These are phyloP conservation scores for Poeciliopsis retropinna DNA, from an alignment of 2,113 vertebrate genomes.

Conservation along the genomic window DNA sequence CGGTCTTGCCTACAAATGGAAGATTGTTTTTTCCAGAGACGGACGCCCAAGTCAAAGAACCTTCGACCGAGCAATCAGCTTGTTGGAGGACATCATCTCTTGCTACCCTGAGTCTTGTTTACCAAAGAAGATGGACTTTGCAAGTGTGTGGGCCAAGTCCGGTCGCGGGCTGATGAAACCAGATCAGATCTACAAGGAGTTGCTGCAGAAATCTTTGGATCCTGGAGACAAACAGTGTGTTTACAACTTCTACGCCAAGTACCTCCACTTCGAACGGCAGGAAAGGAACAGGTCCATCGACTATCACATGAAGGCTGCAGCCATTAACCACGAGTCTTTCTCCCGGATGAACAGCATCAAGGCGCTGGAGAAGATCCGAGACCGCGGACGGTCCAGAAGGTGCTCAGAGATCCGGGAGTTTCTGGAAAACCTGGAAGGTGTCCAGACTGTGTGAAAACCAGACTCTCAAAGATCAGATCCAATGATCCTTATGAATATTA, in stretches of 20 bases:
- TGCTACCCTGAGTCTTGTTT: constrained; percentile 42
- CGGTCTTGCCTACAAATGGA: constrained; percentile 48
- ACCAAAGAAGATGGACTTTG: constrained; percentile 1
- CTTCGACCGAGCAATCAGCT: constrained; percentile 16
- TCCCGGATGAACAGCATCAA: constrained; percentile 29
- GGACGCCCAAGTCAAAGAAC: not conserved
- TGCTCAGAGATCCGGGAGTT: constrained; percentile 27
- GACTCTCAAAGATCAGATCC: too few species aligned
- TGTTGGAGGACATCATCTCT: constrained; percentile 28
- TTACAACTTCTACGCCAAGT: constrained; percentile 35
- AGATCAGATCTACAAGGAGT: constrained; percentile 33
- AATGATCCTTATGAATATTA: too few species aligned
- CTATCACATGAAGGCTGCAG: constrained; percentile 49
- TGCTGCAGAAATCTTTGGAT: constrained; percentile 22
- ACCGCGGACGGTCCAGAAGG: not conserved
- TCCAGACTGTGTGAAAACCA: not conserved
- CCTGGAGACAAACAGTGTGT: constrained; percentile 30
- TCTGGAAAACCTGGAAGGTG: constrained; percentile 21
- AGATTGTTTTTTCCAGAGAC: not conserved
- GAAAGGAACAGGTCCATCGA: not conserved
- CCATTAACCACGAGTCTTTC: not conserved
- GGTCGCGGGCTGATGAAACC: not conserved
- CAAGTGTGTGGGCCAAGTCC: constrained; percentile 27
- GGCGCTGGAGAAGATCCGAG: constrained; percentile 6
- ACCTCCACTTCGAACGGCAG: not conserved